Base-by-base conservation (phyloP, 2,888 invertebrate species). In the Cryptocheilus praepositus region DNA sequence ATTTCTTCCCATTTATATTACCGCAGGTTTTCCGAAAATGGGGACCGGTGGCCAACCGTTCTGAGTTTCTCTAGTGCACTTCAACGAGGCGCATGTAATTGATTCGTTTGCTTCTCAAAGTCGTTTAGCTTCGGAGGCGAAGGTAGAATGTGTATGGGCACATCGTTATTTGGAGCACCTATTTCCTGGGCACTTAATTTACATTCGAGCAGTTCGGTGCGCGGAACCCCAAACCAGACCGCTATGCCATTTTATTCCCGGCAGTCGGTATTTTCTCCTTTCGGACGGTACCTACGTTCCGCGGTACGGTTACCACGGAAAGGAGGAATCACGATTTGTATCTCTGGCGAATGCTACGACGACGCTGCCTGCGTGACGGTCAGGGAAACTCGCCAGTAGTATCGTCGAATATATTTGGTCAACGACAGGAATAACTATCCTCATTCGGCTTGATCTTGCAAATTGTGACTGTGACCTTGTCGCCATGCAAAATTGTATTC, bases 311-410 rank as follows among this genome's bases (percentile, higher is more conserved):
- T 64, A 71, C 67, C 65, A 64, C 44, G 59, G 68, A 65, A 65
- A 73, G 73, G 67, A 78, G 71, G 70, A 76, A 78, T 78, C 75
- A 60, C 70, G 73, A 78, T 77, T 65, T 67, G 78, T 73, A 71
- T 71, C 73, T 57, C 36, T 19, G 60, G 61, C 18, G 55, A 55
- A 15, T 25, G 52, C 4, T 46, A 15, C 46, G n/a, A n/a, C n/a
- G n/a, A n/a, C n/a, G 46, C 49, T 7, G 49, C 13, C 19, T 19
- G 52, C 15, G 52, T 11, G 52, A 52, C 51, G 52, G 13, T 52
- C 52, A 22, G 4, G 52, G 13, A 21, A 22, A 21, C 5, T 2
- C 49, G 49, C 19, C 52, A 2, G 49, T 49, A 49, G 16, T 5
- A 13, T 18, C 49, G 49, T 3, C 49, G 49, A 49, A 49, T 49